These are phyloP conservation scores for Phylloscopus trochiloides DNA, from an alignment of 2,113 vertebrate species.

Conservation along the genomic window DNA sequence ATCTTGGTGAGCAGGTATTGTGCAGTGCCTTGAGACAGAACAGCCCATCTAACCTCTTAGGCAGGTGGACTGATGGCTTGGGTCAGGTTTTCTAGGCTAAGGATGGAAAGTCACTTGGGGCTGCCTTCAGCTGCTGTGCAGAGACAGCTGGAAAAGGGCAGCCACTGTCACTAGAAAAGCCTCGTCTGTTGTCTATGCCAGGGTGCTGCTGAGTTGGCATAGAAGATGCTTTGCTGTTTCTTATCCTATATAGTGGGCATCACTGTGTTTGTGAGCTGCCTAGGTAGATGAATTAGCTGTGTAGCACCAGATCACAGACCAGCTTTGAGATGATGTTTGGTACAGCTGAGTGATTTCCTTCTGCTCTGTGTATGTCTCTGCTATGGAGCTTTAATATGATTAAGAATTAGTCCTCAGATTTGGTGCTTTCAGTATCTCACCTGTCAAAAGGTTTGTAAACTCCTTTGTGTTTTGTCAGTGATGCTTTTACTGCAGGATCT, in stretches of 20 bases:
- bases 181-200: background rate
- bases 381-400: background rate
- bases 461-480: background rate
- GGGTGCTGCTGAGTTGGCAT: background rate
- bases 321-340: background rate
- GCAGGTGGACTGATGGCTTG: background rate
- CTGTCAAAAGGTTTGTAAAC: background rate
- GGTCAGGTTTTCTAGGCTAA: background rate
- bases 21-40: background rate
- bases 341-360: background rate
- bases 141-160: background rate
- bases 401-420: background rate
- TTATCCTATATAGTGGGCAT: background rate
- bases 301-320: background rate
- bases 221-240: background rate
- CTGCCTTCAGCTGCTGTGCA: background rate
- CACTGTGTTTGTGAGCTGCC: background rate
- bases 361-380: background rate
- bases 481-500: background rate
- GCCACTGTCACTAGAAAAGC: background rate
- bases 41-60: background rate
- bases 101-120: background rate
- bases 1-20: background rate
- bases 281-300: background rate
- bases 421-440: background rate